Base-by-base conservation (phyloP, 2,113 vertebrate species). In the Hiodon alosoides region DNA sequence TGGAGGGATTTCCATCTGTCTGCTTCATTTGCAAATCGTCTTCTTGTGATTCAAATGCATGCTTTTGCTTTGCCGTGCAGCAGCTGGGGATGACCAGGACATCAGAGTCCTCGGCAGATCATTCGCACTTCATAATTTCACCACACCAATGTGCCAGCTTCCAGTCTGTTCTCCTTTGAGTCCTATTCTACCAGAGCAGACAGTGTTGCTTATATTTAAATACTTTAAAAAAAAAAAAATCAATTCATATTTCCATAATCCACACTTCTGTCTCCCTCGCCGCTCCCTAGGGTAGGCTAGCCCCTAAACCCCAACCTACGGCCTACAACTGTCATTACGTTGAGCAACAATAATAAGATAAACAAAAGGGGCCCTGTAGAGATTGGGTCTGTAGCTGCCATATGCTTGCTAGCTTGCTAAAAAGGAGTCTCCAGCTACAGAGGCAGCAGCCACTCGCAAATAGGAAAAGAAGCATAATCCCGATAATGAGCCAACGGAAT, bases 221-320 rank as follows among this genome's bases (percentile, higher is more conserved):
- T 14, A 48, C 31, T 31, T 31, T 81, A 79, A 82, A 83, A 85
- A 69, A 71, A 76, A 71, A 75, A 74, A 95, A 95, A 98, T 96
- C 95, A 94, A 94, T 96, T 94, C 95, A 97, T 97, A 98, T 99
- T 99, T 99, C 96, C 97, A 99, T 99, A 98, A 98, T 99, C 97
- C 96, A 97, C 94, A 92, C 91, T 92, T 92, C 93, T 94, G 92
- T 90, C 91, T 89, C 83, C 84, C 52, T 51, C 47, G 71, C 17
- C 79, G 83, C 90, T 94, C 95, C 96, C 96, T 91, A 91, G 95
- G 96, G 95, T 92, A 91, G 91, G 91, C 93, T 92, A 93, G 94
- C 95, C 95, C 95, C 92, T 94, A 90, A 93, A 93, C 92, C 93
- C 92, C 90, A 83, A 91, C 91, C 93, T 91, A 89, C 92, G 89